Evolutionary conservation across 1,140 invertebrate genomes (phyloP).

Genomic region (Limonius californicus): DNA sequence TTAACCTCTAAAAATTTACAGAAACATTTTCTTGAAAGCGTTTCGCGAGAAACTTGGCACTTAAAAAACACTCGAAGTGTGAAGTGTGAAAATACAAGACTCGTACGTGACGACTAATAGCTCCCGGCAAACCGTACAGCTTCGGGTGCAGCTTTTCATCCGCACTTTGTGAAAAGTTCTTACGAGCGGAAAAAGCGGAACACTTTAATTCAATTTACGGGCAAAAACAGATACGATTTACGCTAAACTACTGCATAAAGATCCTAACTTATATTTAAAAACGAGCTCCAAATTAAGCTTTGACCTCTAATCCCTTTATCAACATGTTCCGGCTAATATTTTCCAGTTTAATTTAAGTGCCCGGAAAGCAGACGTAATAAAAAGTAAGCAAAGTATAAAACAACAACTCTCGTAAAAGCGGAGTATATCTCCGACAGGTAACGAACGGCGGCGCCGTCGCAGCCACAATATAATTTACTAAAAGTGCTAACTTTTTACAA

Average conservation of each 20-base stretch:
- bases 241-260: background rate
- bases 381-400: too few species aligned
- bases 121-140: background rate
- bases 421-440: too few species aligned
- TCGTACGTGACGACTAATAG: slow-evolving; percentile 5
- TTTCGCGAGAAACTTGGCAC: background rate
- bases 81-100: slow-evolving; percentile 4
- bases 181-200: background rate
- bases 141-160: background rate
- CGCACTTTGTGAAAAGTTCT: background rate
- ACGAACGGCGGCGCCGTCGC: too few species aligned
- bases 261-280: too few species aligned
- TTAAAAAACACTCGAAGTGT: background rate
- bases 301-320: too few species aligned
- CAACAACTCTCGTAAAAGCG: too few species aligned
- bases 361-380: too few species aligned
- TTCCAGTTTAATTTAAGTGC: too few species aligned
- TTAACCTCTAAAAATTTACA: slow-evolving; percentile 1
- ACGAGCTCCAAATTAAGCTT: too few species aligned
- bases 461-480: too few species aligned
- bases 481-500: background rate
- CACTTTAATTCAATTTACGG: background rate
- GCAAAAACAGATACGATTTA: background rate
- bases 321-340: too few species aligned
- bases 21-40: slow-evolving; percentile 1